Conservation (phyloP, 2,113 vertebrate species). For the Oxygymnocypris stewartii region DNA sequence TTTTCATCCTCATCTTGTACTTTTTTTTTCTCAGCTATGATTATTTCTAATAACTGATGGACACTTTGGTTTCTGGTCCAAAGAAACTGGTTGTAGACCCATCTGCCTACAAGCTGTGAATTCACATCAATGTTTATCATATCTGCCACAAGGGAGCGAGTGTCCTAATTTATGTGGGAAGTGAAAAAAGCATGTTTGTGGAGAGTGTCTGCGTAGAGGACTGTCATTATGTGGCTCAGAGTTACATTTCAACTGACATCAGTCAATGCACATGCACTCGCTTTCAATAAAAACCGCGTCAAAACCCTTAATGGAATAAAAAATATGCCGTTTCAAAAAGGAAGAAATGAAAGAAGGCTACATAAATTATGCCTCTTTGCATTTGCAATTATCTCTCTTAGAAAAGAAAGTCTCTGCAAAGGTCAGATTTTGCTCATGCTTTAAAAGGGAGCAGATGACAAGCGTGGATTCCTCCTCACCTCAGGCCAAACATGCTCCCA, state of each 20-base stretch:
- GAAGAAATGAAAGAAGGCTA: constrained; percentile 3
- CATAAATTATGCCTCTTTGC: constrained; percentile 32
- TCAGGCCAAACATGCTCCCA: constrained; percentile 64
- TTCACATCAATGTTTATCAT: constrained; percentile 27
- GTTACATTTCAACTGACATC: constrained; percentile 20
- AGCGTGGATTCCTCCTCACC: constrained; percentile 63
- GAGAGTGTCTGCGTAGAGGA: neutral
- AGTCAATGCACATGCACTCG: neutral
- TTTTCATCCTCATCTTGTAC: neutral
- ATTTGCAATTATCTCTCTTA: constrained; percentile 19
- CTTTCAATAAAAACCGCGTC: constrained; percentile 6
- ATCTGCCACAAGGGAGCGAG: constrained; percentile 23
- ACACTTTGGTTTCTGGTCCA: constrained; percentile 35
- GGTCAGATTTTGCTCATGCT: constrained; percentile 59
- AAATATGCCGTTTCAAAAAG: neutral
- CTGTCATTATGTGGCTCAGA: constrained; percentile 28
- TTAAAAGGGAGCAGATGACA: constrained; percentile 52
- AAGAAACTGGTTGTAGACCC: constrained; percentile 27
- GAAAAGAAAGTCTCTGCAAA: constrained; percentile 53
- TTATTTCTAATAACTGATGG: constrained; percentile 20
- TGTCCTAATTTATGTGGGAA: constrained; percentile 30
- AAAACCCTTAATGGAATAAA: constrained; percentile 1
- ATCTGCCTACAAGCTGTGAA: constrained; percentile 41
- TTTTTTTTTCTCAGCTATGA: neutral
- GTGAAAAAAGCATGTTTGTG: constrained; percentile 20